A percentile compares a stretch with the other conserved stretches of the same genome.
Evolutionary conservation across 2,888 invertebrate species (phyloP).

Genomic region (Tiliacea aurago): DNA sequence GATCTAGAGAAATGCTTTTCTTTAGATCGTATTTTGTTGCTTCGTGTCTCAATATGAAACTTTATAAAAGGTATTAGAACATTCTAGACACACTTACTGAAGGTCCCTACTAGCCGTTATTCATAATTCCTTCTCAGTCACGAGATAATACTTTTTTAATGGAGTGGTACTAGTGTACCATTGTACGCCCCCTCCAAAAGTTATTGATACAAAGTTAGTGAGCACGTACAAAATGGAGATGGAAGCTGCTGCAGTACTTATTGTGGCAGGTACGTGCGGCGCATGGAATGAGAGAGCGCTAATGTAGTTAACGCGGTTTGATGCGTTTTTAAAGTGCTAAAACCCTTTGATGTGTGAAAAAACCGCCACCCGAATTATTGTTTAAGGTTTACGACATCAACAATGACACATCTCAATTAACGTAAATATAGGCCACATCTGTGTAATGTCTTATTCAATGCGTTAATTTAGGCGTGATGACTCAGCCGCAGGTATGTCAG

Average conservation of each 20-base stretch:
- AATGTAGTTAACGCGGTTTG: too few species aligned
- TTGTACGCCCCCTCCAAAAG: too few species aligned
- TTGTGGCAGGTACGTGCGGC: too few species aligned
- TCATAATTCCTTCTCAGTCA: too few species aligned
- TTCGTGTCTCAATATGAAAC: too few species aligned
- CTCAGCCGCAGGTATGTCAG: not conserved
- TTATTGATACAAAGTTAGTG: not conserved
- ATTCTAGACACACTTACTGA: too few species aligned
- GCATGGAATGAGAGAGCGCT: not conserved
- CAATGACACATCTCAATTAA: not conserved
- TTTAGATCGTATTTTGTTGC: too few species aligned
- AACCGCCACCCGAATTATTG: not conserved
- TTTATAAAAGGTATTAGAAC: too few species aligned
- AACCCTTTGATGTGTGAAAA: not conserved
- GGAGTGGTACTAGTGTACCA: too few species aligned
- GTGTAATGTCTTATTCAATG: not conserved
- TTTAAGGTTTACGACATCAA: not conserved
- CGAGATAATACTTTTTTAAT: too few species aligned
- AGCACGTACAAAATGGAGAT: not conserved
- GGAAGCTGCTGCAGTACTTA: not conserved
- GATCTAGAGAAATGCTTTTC: too few species aligned
- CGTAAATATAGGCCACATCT: not conserved
- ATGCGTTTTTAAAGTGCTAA: not conserved
- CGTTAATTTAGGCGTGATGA: not conserved
- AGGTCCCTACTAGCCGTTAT: too few species aligned